A percentile compares a stretch with the other conserved stretches of the same genome.
Evolutionary conservation across 2,888 invertebrate species (phyloP).

Genomic region (Rhagonycha lutea): DNA sequence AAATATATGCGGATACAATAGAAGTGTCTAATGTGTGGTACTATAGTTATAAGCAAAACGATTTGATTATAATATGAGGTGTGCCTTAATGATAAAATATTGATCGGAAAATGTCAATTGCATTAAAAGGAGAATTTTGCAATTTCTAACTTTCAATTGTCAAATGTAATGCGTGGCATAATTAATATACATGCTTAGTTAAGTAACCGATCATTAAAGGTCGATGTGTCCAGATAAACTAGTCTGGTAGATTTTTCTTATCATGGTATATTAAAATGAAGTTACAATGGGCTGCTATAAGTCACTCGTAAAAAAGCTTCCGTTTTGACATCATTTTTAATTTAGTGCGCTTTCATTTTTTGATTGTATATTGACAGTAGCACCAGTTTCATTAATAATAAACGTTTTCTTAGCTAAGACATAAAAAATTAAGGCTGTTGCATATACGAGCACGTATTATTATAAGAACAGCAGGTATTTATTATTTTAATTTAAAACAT

Average conservation of each 20-base stretch:
- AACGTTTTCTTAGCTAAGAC: not conserved
- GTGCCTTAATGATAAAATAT: not conserved
- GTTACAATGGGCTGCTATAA: not conserved
- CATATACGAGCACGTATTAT: not conserved
- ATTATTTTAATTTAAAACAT: not conserved
- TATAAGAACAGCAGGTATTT: not conserved
- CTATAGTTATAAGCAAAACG: not conserved
- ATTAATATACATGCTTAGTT: not conserved
- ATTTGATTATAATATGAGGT: not conserved
- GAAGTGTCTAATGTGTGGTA: not conserved
- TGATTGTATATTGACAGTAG: not conserved
- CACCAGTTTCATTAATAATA: not conserved
- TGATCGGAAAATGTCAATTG: not conserved
- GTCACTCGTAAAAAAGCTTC: not conserved
- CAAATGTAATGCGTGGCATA: not conserved
- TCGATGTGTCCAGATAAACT: not conserved
- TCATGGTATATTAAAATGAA: not conserved
- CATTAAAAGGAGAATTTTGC: not conserved
- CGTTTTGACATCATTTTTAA: not conserved
- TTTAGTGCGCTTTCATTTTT: not conserved
- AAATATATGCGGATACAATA: not conserved
- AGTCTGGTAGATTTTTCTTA: not conserved
- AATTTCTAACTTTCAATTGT: not conserved
- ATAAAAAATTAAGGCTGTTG: not conserved
- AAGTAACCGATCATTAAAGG: not conserved